Evolutionary conservation across 2,888 invertebrate genomes (phyloP), one percentile per base, ranked within the genome.

Genomic region (Andrena haemorrhoa): DNA sequence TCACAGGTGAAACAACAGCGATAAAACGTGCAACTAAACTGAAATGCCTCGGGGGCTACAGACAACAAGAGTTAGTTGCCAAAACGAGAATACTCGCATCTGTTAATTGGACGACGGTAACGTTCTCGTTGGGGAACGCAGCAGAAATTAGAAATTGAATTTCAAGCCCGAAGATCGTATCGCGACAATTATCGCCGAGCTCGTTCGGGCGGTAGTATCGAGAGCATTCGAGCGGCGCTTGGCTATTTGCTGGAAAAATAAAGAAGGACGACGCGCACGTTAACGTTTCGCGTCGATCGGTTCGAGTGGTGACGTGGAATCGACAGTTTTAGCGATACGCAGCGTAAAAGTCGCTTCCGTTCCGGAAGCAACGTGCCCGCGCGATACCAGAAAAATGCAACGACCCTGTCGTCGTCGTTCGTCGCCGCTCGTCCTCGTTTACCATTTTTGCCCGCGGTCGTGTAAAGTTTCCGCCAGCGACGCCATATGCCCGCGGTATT

Each of bases 401-500:
- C 75, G 70, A 79, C 51, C 75, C 49, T 12, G 12, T 33, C 26
- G 35, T 64, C 73, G 63, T 61, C 35, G 12, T 35, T 41, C 60
- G 23, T 61, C 63, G 20, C 31, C 23, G 20, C 23, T 60, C 29
- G 41, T 71, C 66, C 63, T 12, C 51, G 76, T 72, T 69, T 35
- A 60, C 76, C 74, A 69, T 47, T 78, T 84, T 78, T 82, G 16
- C 51, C 47, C 23, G 60, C 23, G 79, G 61, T 75, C 80, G 63
- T 71, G 75, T 65, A 85, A 87, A 85, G 79, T 87, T 81, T 66
- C 65, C 65, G 10, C 16, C 56, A 31, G 68, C 53, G 41, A 74
- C 77, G 77, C 73, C 85, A 73, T 66, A 65, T 78, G 82, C 82
- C 61, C 68, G 58, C 73, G 80, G 85, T 83, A 87, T 87, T 87